These are phyloP conservation scores for Clytia hemisphaerica DNA, from an alignment of 30 jellyfish, hydroid and myxozoan species.

Conservation along the genomic window DNA sequence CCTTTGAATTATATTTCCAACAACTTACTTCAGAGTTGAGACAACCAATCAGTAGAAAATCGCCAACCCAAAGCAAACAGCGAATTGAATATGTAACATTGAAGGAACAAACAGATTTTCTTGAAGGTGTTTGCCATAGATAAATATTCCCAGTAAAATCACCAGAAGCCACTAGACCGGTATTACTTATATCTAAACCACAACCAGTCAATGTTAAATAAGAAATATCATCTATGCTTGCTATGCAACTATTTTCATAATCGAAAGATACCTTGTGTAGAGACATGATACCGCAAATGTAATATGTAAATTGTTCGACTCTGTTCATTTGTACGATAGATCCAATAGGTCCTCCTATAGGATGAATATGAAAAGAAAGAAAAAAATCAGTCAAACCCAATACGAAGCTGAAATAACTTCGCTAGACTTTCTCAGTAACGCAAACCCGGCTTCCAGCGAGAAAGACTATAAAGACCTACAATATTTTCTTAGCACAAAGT, in stretches of 20 bases:
- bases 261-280: constrained; percentile 32
- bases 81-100: neutral
- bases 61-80: constrained; percentile 4
- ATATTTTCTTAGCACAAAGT: too few species aligned
- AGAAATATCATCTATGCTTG: neutral
- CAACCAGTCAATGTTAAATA: constrained; percentile 74
- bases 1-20: constrained; percentile 25
- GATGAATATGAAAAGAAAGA: neutral
- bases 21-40: constrained; percentile 46
- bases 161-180: constrained; percentile 64
- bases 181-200: constrained; percentile 52
- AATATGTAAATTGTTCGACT: neutral
- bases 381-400: too few species aligned
- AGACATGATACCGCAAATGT: constrained; percentile 88
- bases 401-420: too few species aligned
- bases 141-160: constrained; percentile 81
- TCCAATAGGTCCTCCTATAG: constrained; percentile 23
- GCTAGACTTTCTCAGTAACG: too few species aligned
- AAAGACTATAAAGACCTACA: too few species aligned
- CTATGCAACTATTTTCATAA: neutral
- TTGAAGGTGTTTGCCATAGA: constrained; percentile 4
- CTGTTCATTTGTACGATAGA: constrained; percentile 60
- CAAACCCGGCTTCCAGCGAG: too few species aligned
- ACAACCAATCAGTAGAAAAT: constrained; percentile 42
- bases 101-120: neutral